These are phyloP conservation scores for Phocoena phocoena DNA, from an alignment of 2,113 vertebrate species.

Conservation along the genomic window DNA sequence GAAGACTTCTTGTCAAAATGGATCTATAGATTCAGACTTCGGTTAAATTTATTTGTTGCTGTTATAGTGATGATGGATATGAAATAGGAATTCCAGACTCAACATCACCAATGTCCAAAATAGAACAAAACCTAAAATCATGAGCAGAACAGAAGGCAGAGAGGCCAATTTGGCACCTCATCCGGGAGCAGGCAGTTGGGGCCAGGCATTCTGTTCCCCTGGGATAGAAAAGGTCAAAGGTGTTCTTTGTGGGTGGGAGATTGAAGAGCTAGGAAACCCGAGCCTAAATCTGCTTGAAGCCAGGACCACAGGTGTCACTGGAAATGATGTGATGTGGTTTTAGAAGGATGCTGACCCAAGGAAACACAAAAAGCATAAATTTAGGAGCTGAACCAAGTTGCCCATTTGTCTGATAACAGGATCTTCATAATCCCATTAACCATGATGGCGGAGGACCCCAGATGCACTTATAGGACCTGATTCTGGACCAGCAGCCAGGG, in stretches of 20 bases:
- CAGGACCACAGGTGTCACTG: neutral
- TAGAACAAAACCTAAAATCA: conserved; percentile 16
- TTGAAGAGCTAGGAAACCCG: neutral
- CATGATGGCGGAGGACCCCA: neutral
- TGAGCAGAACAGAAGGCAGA: neutral
- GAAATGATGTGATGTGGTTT: neutral
- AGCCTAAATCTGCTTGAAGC: neutral
- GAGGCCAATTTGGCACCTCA: neutral
- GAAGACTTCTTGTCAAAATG: neutral
- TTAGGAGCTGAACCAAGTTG: neutral
- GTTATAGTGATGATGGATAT: neutral
- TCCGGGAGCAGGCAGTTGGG: neutral
- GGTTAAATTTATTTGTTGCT: neutral
- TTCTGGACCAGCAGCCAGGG: neutral
- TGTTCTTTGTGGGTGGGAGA: neutral
- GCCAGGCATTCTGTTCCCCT: neutral
- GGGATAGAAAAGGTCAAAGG: neutral
- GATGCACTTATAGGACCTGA: neutral
- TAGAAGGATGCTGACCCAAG: neutral
- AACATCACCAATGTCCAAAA: neutral
- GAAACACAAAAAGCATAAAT: neutral
- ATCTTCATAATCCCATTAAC: neutral
- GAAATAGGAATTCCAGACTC: neutral
- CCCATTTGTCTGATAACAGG: neutral
- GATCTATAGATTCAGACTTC: neutral